Evolutionary conservation across 2,888 invertebrate genomes (phyloP).

Genomic region (Drosophila neoperkinsi): DNA sequence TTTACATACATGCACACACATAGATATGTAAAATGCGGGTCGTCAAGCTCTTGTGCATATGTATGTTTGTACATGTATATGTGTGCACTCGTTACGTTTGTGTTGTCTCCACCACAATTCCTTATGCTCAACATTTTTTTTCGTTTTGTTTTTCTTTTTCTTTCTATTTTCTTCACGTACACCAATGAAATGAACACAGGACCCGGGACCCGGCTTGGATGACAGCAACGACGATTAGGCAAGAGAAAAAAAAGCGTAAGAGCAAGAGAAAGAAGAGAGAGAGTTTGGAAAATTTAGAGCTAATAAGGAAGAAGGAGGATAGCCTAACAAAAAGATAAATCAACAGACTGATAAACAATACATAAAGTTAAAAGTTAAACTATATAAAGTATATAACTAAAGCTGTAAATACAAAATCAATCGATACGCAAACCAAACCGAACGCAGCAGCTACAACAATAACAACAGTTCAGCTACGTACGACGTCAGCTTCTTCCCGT

Average conservation of each 20-base stretch:
- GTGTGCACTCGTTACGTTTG: slow-evolving; percentile 21
- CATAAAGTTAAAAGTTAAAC: slow-evolving; percentile 74
- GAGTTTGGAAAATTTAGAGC: slow-evolving; percentile 77
- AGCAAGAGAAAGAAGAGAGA: slow-evolving; percentile 55
- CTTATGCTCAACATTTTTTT: slow-evolving; percentile 37
- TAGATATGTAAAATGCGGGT: slow-evolving; percentile 7
- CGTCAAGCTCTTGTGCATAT: slow-evolving; percentile 11
- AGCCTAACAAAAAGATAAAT: slow-evolving; percentile 81
- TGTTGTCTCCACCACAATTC: slow-evolving; percentile 5
- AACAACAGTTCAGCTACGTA: neutral
- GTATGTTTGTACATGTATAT: neutral
- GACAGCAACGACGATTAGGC: slow-evolving; percentile 51
- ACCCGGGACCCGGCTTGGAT: slow-evolving; percentile 60
- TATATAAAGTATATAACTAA: slow-evolving; percentile 79
- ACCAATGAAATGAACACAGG: slow-evolving; percentile 27
- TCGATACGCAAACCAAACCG: slow-evolving; percentile 56
- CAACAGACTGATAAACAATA: slow-evolving; percentile 85
- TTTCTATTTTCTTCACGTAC: slow-evolving; percentile 28
- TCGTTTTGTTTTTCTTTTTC: slow-evolving; percentile 39
- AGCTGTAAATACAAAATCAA: slow-evolving; percentile 72
- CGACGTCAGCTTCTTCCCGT: slow-evolving; percentile 32
- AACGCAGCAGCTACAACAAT: slow-evolving; percentile 19
- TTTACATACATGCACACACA: slow-evolving; percentile 5
- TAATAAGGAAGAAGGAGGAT: slow-evolving; percentile 54
- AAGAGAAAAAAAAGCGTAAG: slow-evolving; percentile 20